Evolutionary conservation across 2,797 vertebrate species (phyloP).

Genomic region (Acrossocheilus wenchowensis): DNA sequence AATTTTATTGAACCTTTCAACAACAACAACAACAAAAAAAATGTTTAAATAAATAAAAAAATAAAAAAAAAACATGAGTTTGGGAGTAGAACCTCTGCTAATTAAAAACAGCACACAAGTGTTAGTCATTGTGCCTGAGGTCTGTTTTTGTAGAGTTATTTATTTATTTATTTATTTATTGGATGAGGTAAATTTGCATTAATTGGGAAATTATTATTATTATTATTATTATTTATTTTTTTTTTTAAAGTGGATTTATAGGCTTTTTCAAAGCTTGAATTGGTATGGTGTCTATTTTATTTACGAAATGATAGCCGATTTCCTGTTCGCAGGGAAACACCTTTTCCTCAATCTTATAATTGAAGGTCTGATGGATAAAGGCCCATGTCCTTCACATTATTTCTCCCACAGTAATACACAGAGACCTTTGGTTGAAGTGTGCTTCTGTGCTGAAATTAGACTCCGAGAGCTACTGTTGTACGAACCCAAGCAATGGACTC

Average conservation of each 20-base stretch:
- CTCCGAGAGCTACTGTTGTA: not conserved
- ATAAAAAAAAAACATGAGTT: not conserved
- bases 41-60: too few relatives aligned
- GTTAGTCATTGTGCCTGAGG: conserved; percentile 65
- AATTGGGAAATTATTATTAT: not conserved
- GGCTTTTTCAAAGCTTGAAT: not conserved
- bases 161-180: conserved; percentile 53
- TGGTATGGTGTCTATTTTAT: not conserved
- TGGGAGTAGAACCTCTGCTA: conserved; percentile 15
- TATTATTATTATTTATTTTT: too few relatives aligned
- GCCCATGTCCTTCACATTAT: not conserved
- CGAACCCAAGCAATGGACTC: not conserved
- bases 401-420: not conserved
- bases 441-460: not conserved
- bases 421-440: not conserved
- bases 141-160: conserved; percentile 64
- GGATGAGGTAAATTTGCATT: conserved; percentile 1
- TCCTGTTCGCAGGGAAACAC: not conserved
- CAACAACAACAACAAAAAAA: too few relatives aligned
- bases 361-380: not conserved
- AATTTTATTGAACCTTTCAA: not conserved
- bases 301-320: not conserved
- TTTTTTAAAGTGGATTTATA: not conserved
- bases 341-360: not conserved
- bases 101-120: conserved; percentile 59